Percentiles rank a stretch among this genome's conserved stretches.
These are phyloP conservation scores for Onchidella celtica DNA, from an alignment of 2,888 invertebrate genomes.

Conservation along the genomic window DNA sequence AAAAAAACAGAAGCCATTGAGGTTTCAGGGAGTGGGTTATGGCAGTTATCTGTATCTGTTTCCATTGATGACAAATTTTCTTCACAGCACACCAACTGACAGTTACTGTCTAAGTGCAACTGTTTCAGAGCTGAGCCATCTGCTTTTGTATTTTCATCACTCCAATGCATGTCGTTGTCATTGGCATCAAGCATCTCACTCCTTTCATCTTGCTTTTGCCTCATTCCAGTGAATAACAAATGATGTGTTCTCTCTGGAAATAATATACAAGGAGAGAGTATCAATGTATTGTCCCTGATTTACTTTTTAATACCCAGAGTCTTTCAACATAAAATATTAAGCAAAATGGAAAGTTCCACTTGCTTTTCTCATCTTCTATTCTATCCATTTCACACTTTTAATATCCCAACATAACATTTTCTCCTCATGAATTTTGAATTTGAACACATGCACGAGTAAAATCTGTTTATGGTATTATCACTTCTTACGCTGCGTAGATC, in stretches of 20 bases:
- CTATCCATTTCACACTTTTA: neutral
- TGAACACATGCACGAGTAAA: too few relatives aligned
- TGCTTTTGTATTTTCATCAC: neutral
- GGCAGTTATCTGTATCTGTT: neutral
- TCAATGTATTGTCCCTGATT: neutral
- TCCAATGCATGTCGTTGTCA: neutral
- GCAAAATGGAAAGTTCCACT: too few relatives aligned
- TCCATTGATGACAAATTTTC: neutral
- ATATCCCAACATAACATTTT: too few relatives aligned
- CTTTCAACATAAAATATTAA: neutral
- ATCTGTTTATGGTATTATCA: too few relatives aligned
- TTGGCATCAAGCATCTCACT: neutral
- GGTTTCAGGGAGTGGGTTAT: too few relatives aligned
- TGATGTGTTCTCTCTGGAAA: constrained; percentile 29
- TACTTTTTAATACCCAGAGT: neutral
- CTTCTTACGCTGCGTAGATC: too few relatives aligned
- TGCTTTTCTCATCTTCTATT: too few relatives aligned
- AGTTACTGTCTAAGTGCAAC: constrained; percentile 15
- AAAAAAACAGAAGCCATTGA: neutral
- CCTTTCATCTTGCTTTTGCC: neutral
- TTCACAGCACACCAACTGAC: neutral
- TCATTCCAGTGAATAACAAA: constrained; percentile 25
- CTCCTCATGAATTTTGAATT: neutral
- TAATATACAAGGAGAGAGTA: neutral
- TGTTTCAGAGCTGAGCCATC: neutral